A percentile compares a stretch with the other conserved stretches of the same genome.
These are phyloP conservation scores for Riptortus pedestris DNA, from an alignment of 1,140 invertebrate genomes.

Conservation along the genomic window DNA sequence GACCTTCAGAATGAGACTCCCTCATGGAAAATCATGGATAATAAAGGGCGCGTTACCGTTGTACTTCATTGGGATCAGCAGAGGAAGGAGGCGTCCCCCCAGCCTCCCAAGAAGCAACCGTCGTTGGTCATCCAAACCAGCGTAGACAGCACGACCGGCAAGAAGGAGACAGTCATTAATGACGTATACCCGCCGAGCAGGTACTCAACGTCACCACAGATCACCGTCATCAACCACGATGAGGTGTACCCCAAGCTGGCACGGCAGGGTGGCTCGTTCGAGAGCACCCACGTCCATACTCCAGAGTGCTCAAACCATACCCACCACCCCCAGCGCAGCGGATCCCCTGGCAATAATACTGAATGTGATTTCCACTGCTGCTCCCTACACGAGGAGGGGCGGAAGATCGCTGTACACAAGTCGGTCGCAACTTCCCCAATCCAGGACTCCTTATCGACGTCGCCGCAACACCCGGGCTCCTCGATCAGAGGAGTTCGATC, in stretches of 20 bases:
- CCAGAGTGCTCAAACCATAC: slow-evolving; percentile 68
- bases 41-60: slow-evolving; percentile 85
- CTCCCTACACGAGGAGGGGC: slow-evolving; percentile 80
- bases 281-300: slow-evolving; percentile 68
- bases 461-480: slow-evolving; percentile 41
- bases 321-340: slow-evolving; percentile 51
- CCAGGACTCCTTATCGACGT: slow-evolving; percentile 63
- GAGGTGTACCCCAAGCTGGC: slow-evolving; percentile 40
- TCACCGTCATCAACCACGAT: slow-evolving; percentile 83
- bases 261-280: slow-evolving; percentile 54
- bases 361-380: slow-evolving; percentile 93
- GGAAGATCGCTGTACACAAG: slow-evolving; percentile 80
- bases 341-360: slow-evolving; percentile 46
- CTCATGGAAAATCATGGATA: slow-evolving; percentile 95
- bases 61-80: slow-evolving; percentile 82
- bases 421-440: slow-evolving; percentile 83
- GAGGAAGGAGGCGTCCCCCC: slow-evolving; percentile 39
- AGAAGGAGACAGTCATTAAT: slow-evolving; percentile 46
- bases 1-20: slow-evolving; percentile 88
- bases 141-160: slow-evolving; percentile 43
- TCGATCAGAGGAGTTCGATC: slow-evolving; percentile 32
- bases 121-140: slow-evolving; percentile 66
- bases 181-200: slow-evolving; percentile 39
- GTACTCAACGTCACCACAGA: slow-evolving; percentile 57
- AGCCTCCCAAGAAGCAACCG: slow-evolving; percentile 48